Base-by-base conservation (phyloP, 1,140 invertebrate species). In the Plectrocnemia conspersa region DNA sequence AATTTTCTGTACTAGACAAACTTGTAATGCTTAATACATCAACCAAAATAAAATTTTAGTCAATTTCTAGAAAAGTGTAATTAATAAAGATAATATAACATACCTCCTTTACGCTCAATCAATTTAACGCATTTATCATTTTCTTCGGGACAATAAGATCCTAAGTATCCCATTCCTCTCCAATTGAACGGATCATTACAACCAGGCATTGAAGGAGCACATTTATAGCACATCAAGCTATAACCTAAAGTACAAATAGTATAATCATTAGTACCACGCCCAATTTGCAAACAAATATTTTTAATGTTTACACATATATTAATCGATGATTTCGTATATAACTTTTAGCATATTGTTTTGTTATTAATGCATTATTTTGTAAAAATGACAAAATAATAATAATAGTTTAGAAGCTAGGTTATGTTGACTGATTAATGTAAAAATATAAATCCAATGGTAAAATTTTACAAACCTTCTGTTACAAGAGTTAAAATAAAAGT, bases 111-210 rank as follows among this genome's bases (percentile, higher is more conserved):
- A 49, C 77, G 78, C 72, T 95, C 91, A 56, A 89, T 86, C 24
- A 95, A 78, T 76, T 95, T 94, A 0, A 96, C 88, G 77, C 92
- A 96, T 63, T 89, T 85, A 68, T 95, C 91, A 71, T 91, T 80
- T 54, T 78, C 73, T 64, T 91, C 86, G 1, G 87, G 88, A 69
- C 92, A 96, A 52, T 87, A 81, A 67, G 82, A 88, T 0, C 79
- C 79, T 11, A 79, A 64, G 46, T 75, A 80, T 0, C 79, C 78
- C 24, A 80, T 69, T 36, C 81, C 80, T 5, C 83, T 68, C 89
- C 90, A 94, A 68, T 93, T 91, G 59, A 95, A 88, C 10, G 83
- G 81, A 21, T 82, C 81, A 11, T 81, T 84, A 76, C 92, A 96
- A 3, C 91, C 91, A 13, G 91, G 91, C 49, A 90, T 86, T 15